Percentiles rank a stretch among this genome's conserved stretches.
phyloP scores from a whole-genome alignment of 2,113 vertebrate species.

The Nothobranchius furzeri region DNA sequence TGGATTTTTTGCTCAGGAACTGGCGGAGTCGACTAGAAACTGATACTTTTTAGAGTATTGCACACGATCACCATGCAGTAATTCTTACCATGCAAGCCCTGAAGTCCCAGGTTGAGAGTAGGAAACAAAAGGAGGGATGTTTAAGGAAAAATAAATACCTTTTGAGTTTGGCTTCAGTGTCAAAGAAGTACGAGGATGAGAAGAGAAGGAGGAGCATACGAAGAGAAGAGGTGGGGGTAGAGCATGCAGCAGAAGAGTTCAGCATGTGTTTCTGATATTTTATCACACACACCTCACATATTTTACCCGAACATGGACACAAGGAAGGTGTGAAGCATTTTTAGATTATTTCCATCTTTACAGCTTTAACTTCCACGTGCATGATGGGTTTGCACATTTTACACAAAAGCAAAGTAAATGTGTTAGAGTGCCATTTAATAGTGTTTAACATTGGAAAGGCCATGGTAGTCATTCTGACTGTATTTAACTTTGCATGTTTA shows the following conservation, averaged over 20 bases:
- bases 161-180: constrained; percentile 24
- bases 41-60: neutral
- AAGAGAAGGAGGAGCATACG: constrained; percentile 6
- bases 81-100: constrained; percentile 48
- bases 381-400: neutral
- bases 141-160: constrained; percentile 9
- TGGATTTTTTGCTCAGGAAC: constrained; percentile 11
- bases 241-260: constrained; percentile 12
- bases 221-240: constrained; percentile 17
- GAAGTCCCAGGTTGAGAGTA: constrained; percentile 36
- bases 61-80: neutral
- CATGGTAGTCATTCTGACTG: too few relatives aligned
- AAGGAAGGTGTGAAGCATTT: neutral
- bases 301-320: constrained; percentile 54
- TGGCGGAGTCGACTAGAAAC: constrained; percentile 7
- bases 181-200: constrained; percentile 33
- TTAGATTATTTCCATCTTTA: constrained; percentile 8
- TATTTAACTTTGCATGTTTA: too few relatives aligned
- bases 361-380: neutral
- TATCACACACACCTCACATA: constrained; percentile 56
- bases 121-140: constrained; percentile 7
- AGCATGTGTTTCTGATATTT: constrained; percentile 60
- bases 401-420: neutral
- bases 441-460: neutral
- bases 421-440: neutral